Evolutionary conservation across 2,113 vertebrate species (phyloP), one percentile per base, ranked within the genome.

Genomic region (Motacilla alba): DNA sequence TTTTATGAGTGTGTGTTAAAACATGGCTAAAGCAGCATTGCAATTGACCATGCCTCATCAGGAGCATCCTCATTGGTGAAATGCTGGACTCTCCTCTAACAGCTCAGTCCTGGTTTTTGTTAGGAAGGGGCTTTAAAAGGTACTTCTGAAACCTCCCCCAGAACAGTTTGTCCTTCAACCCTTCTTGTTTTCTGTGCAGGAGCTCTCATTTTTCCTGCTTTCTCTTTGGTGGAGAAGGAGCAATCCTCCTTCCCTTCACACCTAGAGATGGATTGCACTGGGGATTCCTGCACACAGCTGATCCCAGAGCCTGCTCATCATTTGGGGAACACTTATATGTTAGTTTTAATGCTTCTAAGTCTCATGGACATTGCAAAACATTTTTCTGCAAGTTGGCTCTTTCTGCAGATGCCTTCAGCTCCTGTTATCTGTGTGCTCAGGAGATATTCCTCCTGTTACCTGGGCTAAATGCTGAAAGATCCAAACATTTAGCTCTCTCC

Each of bases 401-500:
- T 87, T 24, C 66, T 84, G 27, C 47, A 37, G 35, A 11, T 76
- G 49, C 53, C n/a, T 83, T 87, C 53, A 81, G 77, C 0, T 1
- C 27, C 63, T 77, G 24, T 28, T 44, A 44, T 5, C 8, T 12
- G 15, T 30, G n/a, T 55, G 10, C n/a, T 28, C 13, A 10, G 39
- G 44, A 44, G 17, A 26, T 46, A 7, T 39, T 68, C 47, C 56
- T 88, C 67, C 58, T 39, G 27, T 31, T 73, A 52, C 31, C 18
- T 43, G 50, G 24, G 8, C 41, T 66, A 23, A 2, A 63, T 37
- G 62, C 44, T 72, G 1, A 19, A 78, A 52, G 15, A 41, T 39
- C 44, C 63, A 27, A 6, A 13, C 33, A 28, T 1, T 1, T 15
- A 3, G 17, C 22, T 31, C 8, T 55, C 20, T 30, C 44, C 2